Conservation (phyloP, 2,797 vertebrate species). For the Sebastolobus alascanus region DNA sequence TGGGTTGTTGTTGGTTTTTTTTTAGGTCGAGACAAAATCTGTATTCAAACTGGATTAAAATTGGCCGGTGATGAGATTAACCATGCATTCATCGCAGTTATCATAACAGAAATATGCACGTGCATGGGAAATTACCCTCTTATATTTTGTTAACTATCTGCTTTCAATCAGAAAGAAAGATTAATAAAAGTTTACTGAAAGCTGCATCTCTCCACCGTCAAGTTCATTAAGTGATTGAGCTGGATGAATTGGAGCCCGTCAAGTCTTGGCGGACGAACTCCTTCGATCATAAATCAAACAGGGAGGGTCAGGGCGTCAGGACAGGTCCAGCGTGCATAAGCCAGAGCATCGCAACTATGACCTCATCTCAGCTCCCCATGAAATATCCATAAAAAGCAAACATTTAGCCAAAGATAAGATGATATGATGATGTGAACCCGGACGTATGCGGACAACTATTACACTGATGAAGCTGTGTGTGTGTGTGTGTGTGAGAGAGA, state of each 20-base stretch:
- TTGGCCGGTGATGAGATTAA: constrained; percentile 57
- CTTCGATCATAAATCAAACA: constrained; percentile 68
- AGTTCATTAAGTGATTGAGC: constrained; percentile 84
- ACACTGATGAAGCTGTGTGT: constrained; percentile 58
- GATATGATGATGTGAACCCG: constrained; percentile 64
- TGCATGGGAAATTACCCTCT: background rate
- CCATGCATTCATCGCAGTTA: constrained; percentile 19
- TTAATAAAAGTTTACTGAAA: constrained; percentile 33
- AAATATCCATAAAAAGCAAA: constrained; percentile 76
- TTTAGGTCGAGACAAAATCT: constrained; percentile 48
- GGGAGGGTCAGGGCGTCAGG: constrained; percentile 66
- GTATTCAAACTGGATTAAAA: constrained; percentile 57
- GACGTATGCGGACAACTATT: constrained; percentile 54
- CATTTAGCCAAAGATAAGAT: constrained; percentile 74
- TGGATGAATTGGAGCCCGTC: constrained; percentile 68
- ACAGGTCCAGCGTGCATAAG: constrained; percentile 57
- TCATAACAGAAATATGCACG: constrained; percentile 16
- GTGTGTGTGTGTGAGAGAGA: constrained; percentile 27
- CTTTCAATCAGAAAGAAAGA: constrained; percentile 40
- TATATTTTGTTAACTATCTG: constrained; percentile 13
- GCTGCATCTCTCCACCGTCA: constrained; percentile 68
- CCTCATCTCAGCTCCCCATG: constrained; percentile 69
- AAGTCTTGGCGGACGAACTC: constrained; percentile 79
- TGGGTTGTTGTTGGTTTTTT: constrained; percentile 45
- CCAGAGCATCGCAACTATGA: constrained; percentile 70